Conservation (phyloP, 2,888 invertebrate genomes). For the Acronicta psi region DNA sequence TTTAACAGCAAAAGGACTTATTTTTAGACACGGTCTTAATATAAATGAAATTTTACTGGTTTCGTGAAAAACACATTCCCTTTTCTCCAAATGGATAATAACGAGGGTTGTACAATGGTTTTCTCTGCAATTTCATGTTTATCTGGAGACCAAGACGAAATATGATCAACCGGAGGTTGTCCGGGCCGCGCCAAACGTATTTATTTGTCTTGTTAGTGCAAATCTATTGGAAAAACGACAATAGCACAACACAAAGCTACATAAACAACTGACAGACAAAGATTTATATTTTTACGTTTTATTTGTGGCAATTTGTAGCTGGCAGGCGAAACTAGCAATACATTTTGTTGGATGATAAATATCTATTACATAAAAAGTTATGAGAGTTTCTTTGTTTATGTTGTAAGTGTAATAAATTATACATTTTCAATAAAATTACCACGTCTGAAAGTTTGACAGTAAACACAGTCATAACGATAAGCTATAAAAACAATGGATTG, state of each 20-base stretch:
- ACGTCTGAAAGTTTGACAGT: conserved; percentile 21
- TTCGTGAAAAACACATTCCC: conserved; percentile 31
- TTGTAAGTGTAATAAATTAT: conserved; percentile 6
- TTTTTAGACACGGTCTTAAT: not conserved
- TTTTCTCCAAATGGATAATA: conserved; percentile 43
- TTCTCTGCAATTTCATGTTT: conserved; percentile 70
- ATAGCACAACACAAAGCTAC: conserved; percentile 56
- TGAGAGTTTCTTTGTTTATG: conserved; percentile 2
- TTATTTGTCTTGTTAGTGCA: conserved; percentile 81
- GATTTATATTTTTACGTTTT: conserved; percentile 55
- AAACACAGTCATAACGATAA: conserved; percentile 18
- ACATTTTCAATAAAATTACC: conserved; percentile 23
- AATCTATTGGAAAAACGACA: conserved; percentile 80
- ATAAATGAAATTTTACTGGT: conserved; percentile 19
- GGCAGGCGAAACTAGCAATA: conserved; percentile 35
- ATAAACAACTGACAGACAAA: conserved; percentile 56
- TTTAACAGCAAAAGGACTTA: not conserved
- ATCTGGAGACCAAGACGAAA: conserved; percentile 67
- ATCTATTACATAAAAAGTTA: conserved; percentile 28
- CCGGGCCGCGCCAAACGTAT: conserved; percentile 63
- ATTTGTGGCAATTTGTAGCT: conserved; percentile 41
- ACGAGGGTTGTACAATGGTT: conserved; percentile 45
- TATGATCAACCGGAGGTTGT: conserved; percentile 69
- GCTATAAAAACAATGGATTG: conserved; percentile 19
- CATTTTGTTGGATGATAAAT: conserved; percentile 41